Percentiles rank a stretch among this genome's conserved stretches.
These are phyloP conservation scores for Agelas oroides DNA, from an alignment of 37 sponge, comb jelly and placozoan genomes.

Conservation along the genomic window DNA sequence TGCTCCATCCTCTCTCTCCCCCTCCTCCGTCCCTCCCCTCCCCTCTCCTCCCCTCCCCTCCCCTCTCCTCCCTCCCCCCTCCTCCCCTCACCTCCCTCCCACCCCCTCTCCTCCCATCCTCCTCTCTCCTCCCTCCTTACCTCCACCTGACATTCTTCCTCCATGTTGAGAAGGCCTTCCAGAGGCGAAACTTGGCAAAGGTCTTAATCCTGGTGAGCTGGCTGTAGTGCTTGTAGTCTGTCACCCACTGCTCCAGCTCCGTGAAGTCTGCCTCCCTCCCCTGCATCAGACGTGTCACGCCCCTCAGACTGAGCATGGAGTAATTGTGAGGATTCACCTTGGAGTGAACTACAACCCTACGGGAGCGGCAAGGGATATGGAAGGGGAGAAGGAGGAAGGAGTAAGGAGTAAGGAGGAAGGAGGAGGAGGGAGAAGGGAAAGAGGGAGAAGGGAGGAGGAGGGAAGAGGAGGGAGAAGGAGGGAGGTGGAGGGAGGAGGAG, in stretches of 20 bases:
- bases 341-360: slow-evolving; percentile 83
- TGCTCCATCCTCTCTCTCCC: no score
- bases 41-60: not conserved
- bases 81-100: not conserved
- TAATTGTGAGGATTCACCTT: slow-evolving; percentile 86
- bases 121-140: slow-evolving; percentile 4
- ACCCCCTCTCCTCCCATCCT: no score
- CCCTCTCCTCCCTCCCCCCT: not conserved
- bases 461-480: no score
- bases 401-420: no score
- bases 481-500: no score
- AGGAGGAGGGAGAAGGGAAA: no score
- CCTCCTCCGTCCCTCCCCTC: no score
- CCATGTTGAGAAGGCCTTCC: slow-evolving; percentile 96
- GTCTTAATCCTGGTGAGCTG: slow-evolving; percentile 90
- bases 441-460: no score
- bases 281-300: slow-evolving; percentile 86
- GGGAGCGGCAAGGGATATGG: not conserved
- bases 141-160: slow-evolving; percentile 91
- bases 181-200: slow-evolving; percentile 90
- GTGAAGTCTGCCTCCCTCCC: slow-evolving; percentile 89
- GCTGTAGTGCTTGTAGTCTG: slow-evolving; percentile 87
- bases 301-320: slow-evolving; percentile 86
- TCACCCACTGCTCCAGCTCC: slow-evolving; percentile 84
- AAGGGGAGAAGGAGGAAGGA: not conserved